Evolutionary conservation across 2,113 vertebrate species (phyloP).

Genomic region (Natator depressus): DNA sequence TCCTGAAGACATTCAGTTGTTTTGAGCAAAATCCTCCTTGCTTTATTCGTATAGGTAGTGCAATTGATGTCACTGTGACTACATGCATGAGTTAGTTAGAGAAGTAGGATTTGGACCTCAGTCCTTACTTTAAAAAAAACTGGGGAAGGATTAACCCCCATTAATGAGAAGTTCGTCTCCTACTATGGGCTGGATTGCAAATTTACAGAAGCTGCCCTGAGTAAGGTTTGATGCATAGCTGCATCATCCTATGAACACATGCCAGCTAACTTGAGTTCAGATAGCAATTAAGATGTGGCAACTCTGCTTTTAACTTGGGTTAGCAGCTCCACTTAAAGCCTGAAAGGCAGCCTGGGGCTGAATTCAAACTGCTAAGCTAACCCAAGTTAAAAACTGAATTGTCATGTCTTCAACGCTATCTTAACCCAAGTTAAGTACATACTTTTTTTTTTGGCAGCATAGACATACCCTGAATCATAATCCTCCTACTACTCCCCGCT

Average conservation of each 20-base stretch:
- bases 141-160: not conserved
- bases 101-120: not conserved
- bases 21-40: not conserved
- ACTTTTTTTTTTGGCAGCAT: not conserved
- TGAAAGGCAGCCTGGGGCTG: not conserved
- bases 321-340: not conserved
- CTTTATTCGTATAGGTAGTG: not conserved
- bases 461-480: not conserved
- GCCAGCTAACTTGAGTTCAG: not conserved
- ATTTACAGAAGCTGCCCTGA: not conserved
- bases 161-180: not conserved
- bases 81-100: not conserved
- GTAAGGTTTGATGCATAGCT: not conserved
- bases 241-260: not conserved
- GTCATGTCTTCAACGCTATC: no score
- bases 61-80: not conserved
- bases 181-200: not conserved
- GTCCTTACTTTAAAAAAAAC: not conserved
- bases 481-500: not conserved
- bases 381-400: not conserved
- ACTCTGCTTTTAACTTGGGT: not conserved
- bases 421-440: not conserved
- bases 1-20: not conserved
- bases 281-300: no score
- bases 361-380: not conserved